Conservation (phyloP, 2,888 invertebrate species). For the Furcula furcula region DNA sequence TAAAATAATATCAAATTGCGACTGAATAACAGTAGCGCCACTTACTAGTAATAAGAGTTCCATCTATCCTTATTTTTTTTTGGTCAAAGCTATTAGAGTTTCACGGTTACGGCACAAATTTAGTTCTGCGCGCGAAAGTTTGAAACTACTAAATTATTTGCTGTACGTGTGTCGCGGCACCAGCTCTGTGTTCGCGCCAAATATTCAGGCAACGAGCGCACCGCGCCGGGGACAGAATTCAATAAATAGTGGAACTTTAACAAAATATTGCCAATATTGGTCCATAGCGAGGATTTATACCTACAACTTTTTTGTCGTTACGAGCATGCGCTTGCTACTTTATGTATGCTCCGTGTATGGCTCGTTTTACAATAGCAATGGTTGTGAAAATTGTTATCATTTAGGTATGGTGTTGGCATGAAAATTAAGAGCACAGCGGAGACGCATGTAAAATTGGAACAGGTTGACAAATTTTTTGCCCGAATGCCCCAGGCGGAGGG, state of each 20-base stretch:
- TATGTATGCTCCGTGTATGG: slow-evolving; percentile 13
- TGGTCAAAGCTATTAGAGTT: too few species aligned
- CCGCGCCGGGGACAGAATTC: slow-evolving; percentile 22
- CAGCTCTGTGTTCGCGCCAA: slow-evolving; percentile 7
- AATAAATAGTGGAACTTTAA: slow-evolving; percentile 39
- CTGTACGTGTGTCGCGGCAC: slow-evolving; percentile 3
- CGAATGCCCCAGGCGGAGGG: too few species aligned
- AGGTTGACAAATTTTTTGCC: too few species aligned
- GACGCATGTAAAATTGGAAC: too few species aligned
- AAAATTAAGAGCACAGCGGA: too few species aligned
- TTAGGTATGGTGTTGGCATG: too few species aligned
- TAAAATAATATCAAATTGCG: too few species aligned
- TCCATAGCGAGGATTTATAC: slow-evolving; percentile 34
- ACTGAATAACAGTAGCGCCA: too few species aligned
- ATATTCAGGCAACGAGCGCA: slow-evolving; percentile 8
- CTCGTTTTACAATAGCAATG: slow-evolving; percentile 16
- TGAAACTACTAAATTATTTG: not conserved
- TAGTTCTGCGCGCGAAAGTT: not conserved
- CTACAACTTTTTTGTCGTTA: slow-evolving; percentile 30
- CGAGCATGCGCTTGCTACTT: slow-evolving; percentile 22
- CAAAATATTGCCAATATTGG: slow-evolving; percentile 28
- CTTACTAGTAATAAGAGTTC: too few species aligned
- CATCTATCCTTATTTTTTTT: too few species aligned
- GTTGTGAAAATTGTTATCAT: slow-evolving; percentile 21
- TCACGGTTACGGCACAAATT: not conserved